Percentiles rank a stretch among this genome's conserved stretches.
phyloP scores from a whole-genome alignment of 1,140 invertebrate genomes.

The Papilio helenus region DNA sequence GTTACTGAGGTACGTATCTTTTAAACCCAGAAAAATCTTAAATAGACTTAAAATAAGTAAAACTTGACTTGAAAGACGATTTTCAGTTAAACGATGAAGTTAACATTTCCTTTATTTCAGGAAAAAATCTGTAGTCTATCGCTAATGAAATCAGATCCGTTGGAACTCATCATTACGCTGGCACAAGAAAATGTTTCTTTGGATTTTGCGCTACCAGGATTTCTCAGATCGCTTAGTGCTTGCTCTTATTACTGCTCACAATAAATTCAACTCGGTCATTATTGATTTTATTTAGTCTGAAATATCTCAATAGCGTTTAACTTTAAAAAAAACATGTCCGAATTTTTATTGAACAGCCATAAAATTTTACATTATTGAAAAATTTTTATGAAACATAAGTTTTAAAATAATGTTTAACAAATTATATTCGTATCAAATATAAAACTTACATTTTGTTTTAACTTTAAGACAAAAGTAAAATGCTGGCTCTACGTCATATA shows the following conservation, averaged over 20 bases:
- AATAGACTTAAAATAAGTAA: neutral
- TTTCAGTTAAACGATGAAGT: neutral
- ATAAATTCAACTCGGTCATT: conserved; percentile 45
- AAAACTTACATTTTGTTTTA: neutral
- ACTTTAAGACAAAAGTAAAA: neutral
- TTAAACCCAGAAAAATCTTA: neutral
- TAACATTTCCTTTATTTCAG: conserved; percentile 43
- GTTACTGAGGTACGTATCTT: conserved; percentile 50
- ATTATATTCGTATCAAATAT: neutral
- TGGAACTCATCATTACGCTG: conserved; percentile 57
- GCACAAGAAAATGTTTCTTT: conserved; percentile 58
- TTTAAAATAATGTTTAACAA: neutral
- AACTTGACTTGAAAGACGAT: too few species aligned
- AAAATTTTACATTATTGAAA: too few species aligned
- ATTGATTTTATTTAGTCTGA: neutral
- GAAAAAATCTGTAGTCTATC: conserved; percentile 55
- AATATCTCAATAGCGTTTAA: neutral
- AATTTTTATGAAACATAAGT: too few species aligned
- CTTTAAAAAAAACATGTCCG: too few species aligned
- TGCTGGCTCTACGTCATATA: neutral
- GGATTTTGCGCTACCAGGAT: conserved; percentile 60
- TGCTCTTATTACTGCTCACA: conserved; percentile 53
- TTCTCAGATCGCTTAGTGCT: conserved; percentile 53
- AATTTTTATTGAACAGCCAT: too few species aligned
- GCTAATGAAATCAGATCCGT: conserved; percentile 53